Conservation (phyloP, 2,797 vertebrate species). For the Mormyrus proboscirostris region DNA sequence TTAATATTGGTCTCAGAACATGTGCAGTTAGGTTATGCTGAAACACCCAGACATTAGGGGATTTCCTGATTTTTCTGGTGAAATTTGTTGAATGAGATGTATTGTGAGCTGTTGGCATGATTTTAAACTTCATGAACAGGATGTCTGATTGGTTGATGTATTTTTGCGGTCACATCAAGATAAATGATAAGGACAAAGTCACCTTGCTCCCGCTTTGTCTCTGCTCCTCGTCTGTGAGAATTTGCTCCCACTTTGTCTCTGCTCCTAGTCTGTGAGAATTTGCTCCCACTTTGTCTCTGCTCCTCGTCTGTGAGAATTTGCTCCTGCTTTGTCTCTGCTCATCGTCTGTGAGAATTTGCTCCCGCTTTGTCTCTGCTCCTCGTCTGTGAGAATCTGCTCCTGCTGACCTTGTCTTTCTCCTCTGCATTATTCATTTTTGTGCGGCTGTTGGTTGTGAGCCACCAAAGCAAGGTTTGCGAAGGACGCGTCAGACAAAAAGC, state of each 20-base stretch:
- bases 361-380: not conserved
- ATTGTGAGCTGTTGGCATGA: not conserved
- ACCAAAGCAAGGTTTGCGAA: not conserved
- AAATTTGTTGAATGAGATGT: not conserved
- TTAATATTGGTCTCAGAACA: not conserved
- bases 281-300: too few relatives aligned
- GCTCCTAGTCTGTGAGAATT: too few relatives aligned
- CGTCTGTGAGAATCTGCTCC: not conserved
- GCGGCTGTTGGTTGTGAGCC: not conserved
- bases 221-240: not conserved
- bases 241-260: too few relatives aligned
- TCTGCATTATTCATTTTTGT: not conserved
- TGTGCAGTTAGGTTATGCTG: not conserved
- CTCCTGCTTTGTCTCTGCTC: not conserved
- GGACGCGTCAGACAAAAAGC: not conserved
- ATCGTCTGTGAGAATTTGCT: not conserved
- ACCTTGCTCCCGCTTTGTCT: not conserved
- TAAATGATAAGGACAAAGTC: not conserved
- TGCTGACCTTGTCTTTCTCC: not conserved
- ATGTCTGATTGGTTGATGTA: not conserved
- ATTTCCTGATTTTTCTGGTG: not conserved
- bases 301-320: too few relatives aligned
- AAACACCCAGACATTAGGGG: not conserved
- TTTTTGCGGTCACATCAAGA: not conserved
- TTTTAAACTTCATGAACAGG: not conserved